These are phyloP conservation scores for Meriones unguiculatus DNA, from an alignment of 2,113 vertebrate species.

Conservation along the genomic window DNA sequence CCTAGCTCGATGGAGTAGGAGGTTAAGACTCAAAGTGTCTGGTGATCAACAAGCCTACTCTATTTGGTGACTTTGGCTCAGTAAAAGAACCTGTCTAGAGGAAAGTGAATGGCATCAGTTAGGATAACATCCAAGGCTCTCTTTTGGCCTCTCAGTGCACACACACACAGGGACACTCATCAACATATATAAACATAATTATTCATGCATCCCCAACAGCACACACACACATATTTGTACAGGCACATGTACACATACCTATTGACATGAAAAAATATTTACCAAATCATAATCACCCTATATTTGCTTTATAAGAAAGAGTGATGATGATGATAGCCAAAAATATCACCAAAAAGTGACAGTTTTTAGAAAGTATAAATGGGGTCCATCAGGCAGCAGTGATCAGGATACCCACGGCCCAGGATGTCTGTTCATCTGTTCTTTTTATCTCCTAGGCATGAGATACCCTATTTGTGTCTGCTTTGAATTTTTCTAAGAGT, in stretches of 20 bases:
- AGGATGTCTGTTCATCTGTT: background rate
- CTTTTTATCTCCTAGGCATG: background rate
- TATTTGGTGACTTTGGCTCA: too few relatives aligned
- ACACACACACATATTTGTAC: background rate
- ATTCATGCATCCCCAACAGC: background rate
- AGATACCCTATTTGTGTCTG: background rate
- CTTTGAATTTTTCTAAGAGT: background rate
- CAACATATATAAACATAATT: background rate
- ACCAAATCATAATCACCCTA: background rate
- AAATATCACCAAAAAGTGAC: background rate
- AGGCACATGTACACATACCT: background rate
- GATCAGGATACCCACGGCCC: background rate
- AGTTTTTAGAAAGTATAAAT: background rate
- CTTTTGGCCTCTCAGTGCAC: too few relatives aligned
- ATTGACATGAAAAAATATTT: too few relatives aligned
- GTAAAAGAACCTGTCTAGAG: background rate
- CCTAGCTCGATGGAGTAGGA: background rate
- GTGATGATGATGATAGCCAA: background rate
- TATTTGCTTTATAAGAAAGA: background rate
- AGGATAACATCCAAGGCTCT: background rate
- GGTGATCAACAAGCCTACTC: background rate
- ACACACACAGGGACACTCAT: background rate
- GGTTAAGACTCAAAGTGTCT: background rate
- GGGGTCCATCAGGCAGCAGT: accelerated
- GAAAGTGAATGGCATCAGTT: background rate